Evolutionary conservation across 2,888 invertebrate genomes (phyloP), one percentile per base, ranked within the genome.

Genomic region (Agrochola circellaris): DNA sequence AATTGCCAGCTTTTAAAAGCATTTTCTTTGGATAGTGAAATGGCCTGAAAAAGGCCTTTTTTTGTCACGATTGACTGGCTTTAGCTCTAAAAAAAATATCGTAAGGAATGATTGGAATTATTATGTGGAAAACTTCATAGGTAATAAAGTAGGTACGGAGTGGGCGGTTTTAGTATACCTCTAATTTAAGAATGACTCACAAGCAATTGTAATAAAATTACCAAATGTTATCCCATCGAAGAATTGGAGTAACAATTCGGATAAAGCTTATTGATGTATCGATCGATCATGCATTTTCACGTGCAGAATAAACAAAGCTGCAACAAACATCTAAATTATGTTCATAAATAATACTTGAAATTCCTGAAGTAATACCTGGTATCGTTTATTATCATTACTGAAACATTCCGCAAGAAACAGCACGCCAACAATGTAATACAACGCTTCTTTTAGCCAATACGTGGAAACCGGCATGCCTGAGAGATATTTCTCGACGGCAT

Each of bases 281-380:
- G 45, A 65, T 78, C 62, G 45, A 66, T 78, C 73, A 77, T 83
- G 77, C 73, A 82, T 75, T 83, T 82, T 69, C 62, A 61, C 60
- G 78, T 75, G 61, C 77, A 64, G 51, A 73, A 82, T 73, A 77
- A 85, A 73, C 77, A 73, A 61, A 1, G 51, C 56, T 86, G 61
- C 82, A 73, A 26, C 38, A 56, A 86, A 86, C 65, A 84, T 78
- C 82, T 76, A 78, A 86, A 84, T 78, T 74, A 75, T 66, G 48
- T 62, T 74, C 60, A 72, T 72, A 74, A 78, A 86, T 72, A 62
- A 86, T 78, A 86, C 83, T 83, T 86, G 86, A 86, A 78, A 83
- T 83, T 86, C 86, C 58, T 74, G 68, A 60, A 85, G 60, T 64
- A 74, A 68, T 68, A 80, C 61, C 62, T 72, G 62, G 54, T 30